These are phyloP conservation scores for Nymphalis c-album DNA, from an alignment of 2,888 invertebrate species.

Conservation along the genomic window DNA sequence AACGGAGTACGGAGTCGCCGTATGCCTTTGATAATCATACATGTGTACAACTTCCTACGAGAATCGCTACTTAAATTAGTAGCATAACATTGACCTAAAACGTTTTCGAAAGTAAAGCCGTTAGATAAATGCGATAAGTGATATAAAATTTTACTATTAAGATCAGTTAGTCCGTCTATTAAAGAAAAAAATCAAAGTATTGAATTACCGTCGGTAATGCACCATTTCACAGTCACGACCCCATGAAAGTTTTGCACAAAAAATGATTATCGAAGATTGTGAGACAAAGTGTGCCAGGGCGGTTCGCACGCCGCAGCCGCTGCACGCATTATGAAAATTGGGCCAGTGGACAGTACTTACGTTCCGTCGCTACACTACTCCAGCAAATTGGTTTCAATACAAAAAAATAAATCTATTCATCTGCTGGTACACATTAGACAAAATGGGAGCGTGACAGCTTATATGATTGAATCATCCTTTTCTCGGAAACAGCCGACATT, in stretches of 20 bases:
- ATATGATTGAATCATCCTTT: conserved; percentile 1
- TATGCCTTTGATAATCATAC: conserved; percentile 50
- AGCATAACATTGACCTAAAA: conserved; percentile 46
- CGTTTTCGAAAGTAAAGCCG: conserved; percentile 50
- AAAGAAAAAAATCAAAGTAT: conserved; percentile 57
- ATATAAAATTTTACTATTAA: conserved; percentile 41
- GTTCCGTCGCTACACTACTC: conserved; percentile 52
- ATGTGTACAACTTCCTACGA: conserved; percentile 50
- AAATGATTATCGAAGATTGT: conserved; percentile 46
- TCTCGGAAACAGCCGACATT: neutral
- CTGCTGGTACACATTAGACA: conserved; percentile 39
- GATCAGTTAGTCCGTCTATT: conserved; percentile 43
- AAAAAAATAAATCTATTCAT: conserved; percentile 30
- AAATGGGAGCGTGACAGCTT: conserved; percentile 37
- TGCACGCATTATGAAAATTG: conserved; percentile 65
- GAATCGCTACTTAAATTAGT: conserved; percentile 57
- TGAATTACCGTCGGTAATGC: conserved; percentile 64
- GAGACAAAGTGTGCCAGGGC: conserved; percentile 66
- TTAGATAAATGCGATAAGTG: conserved; percentile 42
- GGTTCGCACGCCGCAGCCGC: conserved; percentile 65
- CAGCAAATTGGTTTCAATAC: conserved; percentile 58
- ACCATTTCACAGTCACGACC: conserved; percentile 78
- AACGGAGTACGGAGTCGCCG: conserved; percentile 66
- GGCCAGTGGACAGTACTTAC: conserved; percentile 54
- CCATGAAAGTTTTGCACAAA: conserved; percentile 64